Base-by-base conservation (phyloP, 2,797 vertebrate genomes). In the Thripadectes ignobilis region DNA sequence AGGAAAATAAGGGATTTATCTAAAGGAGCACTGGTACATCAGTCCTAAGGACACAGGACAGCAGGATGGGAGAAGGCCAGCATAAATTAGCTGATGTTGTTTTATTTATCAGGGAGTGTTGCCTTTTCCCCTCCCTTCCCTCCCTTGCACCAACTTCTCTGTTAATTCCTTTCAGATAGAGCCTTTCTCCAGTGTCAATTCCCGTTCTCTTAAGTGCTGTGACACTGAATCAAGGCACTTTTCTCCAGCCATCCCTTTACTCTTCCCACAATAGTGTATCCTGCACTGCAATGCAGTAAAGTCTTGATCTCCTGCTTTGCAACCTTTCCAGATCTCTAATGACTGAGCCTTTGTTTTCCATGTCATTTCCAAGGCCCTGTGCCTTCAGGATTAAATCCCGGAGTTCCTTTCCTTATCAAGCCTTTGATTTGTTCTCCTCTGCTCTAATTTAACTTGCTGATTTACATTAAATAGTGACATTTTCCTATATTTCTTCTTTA, bases 251-350 rank as follows among this genome's bases (percentile, higher is more conserved):
- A 69, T n/a, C 22, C 43, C n/a, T 93, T 81, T 66, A 81, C 86
- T 85, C 61, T 86, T 73, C 66, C 69, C 87, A 71, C 85, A 81
- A 0, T 3, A 63, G 48, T 73, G 51, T 46, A 29, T 54, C 59
- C 55, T 81, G 36, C 49, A 19, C 88, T 97, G 92, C 94, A 96
- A 74, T 91, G 91, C 91, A 92, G 89, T 71, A 20, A 85, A 91
- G 55, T 66, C 59, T 95, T 77, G n/a, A 12, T 55, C 73, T 89
- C 85, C 71, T 76, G 51, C 63, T 95, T 78, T 92, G 66, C 58
- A 72, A 68, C 26, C 12, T 73, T 78, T 81, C 59, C 19, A 4
- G 66, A 57, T 46, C 58, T 67, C 51, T 73, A 43, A 86, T 63
- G 85, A 65, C 82, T 49, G 30, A 95, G 32, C 32, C 61, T 94